Evolutionary conservation across 2,797 vertebrate species (phyloP).

Genomic region (Capromys pilorides): DNA sequence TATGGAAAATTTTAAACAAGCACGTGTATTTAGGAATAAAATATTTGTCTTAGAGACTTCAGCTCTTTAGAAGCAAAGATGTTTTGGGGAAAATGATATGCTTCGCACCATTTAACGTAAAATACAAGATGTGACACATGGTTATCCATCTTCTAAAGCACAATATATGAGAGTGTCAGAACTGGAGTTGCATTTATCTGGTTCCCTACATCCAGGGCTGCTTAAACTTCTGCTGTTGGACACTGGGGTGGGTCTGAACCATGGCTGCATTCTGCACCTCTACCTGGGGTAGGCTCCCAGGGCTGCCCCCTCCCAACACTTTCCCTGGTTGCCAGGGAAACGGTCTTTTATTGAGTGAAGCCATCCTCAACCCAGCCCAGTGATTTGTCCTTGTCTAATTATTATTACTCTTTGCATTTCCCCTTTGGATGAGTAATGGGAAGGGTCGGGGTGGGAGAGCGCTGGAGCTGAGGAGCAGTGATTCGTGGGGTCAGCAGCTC

Average conservation of each 20-base stretch:
- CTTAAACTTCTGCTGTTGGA: background rate
- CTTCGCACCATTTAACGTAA: conserved; percentile 55
- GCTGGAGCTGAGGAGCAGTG: conserved; percentile 88
- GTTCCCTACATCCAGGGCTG: background rate
- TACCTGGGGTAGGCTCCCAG: background rate
- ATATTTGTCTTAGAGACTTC: conserved; percentile 13
- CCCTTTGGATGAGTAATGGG: conserved; percentile 95
- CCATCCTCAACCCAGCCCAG: conserved; percentile 86
- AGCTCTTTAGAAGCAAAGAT: conserved; percentile 51
- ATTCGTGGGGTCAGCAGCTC: conserved; percentile 94
- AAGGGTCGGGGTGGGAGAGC: conserved; percentile 87
- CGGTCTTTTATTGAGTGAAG: conserved; percentile 89
- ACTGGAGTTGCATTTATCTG: background rate
- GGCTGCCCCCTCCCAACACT: background rate
- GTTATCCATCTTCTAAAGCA: conserved; percentile 25
- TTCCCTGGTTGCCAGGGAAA: conserved; percentile 80
- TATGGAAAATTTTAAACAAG: background rate
- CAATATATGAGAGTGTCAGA: background rate
- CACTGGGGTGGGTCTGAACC: background rate
- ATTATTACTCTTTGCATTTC: conserved; percentile 92
- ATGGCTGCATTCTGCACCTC: background rate
- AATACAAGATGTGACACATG: background rate
- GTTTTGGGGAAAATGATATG: conserved; percentile 8
- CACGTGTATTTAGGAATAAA: conserved; percentile 30
- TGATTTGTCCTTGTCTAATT: conserved; percentile 99